Evolutionary conservation across 2,797 vertebrate species (phyloP), one percentile per base, ranked within the genome.

Genomic region (Mormyrops attenuatus): DNA sequence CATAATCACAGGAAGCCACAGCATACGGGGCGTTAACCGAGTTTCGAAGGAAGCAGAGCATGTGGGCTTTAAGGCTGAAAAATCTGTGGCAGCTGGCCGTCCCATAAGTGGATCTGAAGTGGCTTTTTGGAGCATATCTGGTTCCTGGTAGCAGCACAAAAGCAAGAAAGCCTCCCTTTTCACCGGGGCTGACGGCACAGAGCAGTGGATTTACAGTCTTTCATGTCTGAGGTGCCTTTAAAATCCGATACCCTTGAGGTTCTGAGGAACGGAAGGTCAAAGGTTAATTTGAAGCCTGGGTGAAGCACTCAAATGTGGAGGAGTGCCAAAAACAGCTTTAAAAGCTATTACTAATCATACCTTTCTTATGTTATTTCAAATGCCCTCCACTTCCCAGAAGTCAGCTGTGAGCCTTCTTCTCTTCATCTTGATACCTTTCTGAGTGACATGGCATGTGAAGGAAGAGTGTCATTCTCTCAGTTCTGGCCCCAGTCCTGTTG

Each of bases 201-300:
- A 87, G 63, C 26, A 85, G 22, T 60, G 34, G 60, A 53, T 47
- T 77, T 50, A 22, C 44, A 53, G 38, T 41, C 17, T 87, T 87
- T 77, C 22, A 52, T 89, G 50, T 80, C 85, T 55, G 89, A 41
- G 13, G 44, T 44, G 50, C 49, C 66, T 88, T 88, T 87, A 89
- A 87, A 87, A 87, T 55, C 20, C 3, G 85, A 89, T 89, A 80
- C 63, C 38, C 63, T 88, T 87, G 89, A 89, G 66, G 60, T 77
- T 87, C 17, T 13, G 44, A 52, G n/a, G 44, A 47, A 55, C 53
- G 38, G 53, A 57, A 87, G 53, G 53, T 49, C 53, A 88, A 38
- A 88, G 30, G 84, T 85, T 85, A 85, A 85, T 52, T 53, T 85
- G 9, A 47, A 85, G 84, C 44, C 26, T 17, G 84, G 84, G 84